These are phyloP conservation scores for Zaprionus capensis DNA, from an alignment of 1,140 invertebrate genomes.

Conservation along the genomic window DNA sequence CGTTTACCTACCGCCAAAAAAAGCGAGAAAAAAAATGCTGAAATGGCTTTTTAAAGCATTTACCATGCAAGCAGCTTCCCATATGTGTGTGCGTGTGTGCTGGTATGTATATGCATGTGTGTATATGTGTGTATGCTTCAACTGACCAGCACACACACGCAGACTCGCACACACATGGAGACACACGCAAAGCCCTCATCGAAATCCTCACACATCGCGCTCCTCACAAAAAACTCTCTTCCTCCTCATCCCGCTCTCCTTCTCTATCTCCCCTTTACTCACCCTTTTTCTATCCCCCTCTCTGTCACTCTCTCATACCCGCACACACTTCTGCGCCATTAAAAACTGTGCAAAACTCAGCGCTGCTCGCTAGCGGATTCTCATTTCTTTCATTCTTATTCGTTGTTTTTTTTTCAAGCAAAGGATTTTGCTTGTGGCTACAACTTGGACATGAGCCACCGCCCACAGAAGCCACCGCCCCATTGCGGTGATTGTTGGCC, in stretches of 20 bases:
- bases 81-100: slow-evolving; percentile 3
- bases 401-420: slow-evolving; percentile 41
- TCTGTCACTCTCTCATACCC: slow-evolving; percentile 15
- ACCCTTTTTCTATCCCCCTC: background rate
- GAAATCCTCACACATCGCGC: slow-evolving; percentile 40
- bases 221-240: slow-evolving; percentile 24
- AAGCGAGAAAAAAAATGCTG: slow-evolving; percentile 44
- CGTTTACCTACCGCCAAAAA: slow-evolving; percentile 23
- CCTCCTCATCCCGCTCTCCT: too few species aligned
- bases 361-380: slow-evolving; percentile 52
- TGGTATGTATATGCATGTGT: slow-evolving; percentile 17
- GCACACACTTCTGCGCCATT: slow-evolving; percentile 58
- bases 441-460: slow-evolving; percentile 30
- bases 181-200: slow-evolving; percentile 47
- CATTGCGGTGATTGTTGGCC: slow-evolving; percentile 28
- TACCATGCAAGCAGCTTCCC: slow-evolving; percentile 36
- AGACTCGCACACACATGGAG: slow-evolving; percentile 23
- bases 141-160: slow-evolving; percentile 6
- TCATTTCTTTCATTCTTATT: slow-evolving; percentile 13
- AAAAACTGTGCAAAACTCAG: slow-evolving; percentile 71
- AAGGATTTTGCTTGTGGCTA: slow-evolving; percentile 33
- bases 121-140: slow-evolving; percentile 4
- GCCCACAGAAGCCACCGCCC: slow-evolving; percentile 41
- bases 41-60: slow-evolving; percentile 80
- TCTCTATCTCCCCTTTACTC: slow-evolving; percentile 3